Percentiles rank a stretch among this genome's conserved stretches.
Conservation (phyloP, 2,888 invertebrate species). For the Prenolepis imparis region DNA sequence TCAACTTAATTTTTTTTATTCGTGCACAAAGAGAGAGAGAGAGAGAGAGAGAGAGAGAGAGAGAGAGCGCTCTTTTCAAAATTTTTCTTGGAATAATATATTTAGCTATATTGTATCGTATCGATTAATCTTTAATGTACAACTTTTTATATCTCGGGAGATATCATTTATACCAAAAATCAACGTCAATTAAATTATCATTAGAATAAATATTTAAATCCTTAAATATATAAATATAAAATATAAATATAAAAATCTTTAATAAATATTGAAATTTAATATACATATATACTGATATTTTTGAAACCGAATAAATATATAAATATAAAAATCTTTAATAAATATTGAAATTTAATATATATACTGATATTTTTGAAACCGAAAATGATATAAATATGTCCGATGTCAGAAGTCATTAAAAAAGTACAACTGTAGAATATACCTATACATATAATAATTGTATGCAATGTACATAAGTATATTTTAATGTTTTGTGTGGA, state of each 20-base stretch:
- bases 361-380: no score
- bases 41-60: neutral
- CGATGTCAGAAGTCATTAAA: no score
- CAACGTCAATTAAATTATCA: neutral
- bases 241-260: neutral
- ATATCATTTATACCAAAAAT: neutral
- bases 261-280: constrained; percentile 8
- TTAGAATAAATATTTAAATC: neutral
- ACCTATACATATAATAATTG: no score
- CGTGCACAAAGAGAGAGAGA: neutral
- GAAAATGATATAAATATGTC: no score
- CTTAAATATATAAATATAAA: no score
- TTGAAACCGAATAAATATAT: no score
- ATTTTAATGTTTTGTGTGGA: no score
- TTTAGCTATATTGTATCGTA: neutral
- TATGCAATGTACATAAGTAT: no score
- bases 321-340: neutral
- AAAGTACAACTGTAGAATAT: no score
- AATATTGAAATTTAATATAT: constrained; percentile 17
- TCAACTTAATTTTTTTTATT: no score
- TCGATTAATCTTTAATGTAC: neutral
- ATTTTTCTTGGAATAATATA: neutral
- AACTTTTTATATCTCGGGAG: neutral
- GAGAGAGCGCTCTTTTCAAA: neutral
- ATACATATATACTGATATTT: no score